A percentile compares a stretch with the other conserved stretches of the same genome.
Evolutionary conservation across 2,888 invertebrate genomes (phyloP).

Genomic region (Entomobrya multifasciata): DNA sequence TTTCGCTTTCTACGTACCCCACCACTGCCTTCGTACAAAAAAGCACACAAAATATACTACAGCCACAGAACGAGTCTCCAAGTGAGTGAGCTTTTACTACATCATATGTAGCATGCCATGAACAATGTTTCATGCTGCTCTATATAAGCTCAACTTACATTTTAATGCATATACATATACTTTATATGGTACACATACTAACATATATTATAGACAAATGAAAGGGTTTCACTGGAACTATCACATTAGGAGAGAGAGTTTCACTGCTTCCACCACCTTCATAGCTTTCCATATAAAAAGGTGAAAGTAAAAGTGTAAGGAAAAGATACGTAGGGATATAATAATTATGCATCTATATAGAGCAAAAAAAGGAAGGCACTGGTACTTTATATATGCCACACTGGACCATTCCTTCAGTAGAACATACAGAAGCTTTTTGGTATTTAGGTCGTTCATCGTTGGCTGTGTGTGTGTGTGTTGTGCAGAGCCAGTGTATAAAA

Average conservation of each 20-base stretch:
- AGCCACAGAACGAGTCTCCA: slow-evolving; percentile 19
- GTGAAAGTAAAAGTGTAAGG: too few relatives aligned
- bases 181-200: background rate
- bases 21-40: background rate
- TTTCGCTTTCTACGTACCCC: background rate
- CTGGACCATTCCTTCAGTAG: slow-evolving; percentile 8
- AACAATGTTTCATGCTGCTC: slow-evolving; percentile 19
- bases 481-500: background rate
- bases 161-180: background rate
- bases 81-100: slow-evolving; percentile 57
- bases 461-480: too few relatives aligned
- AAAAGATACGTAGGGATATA: too few relatives aligned
- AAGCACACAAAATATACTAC: slow-evolving; percentile 46
- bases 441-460: slow-evolving; percentile 59
- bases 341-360: background rate
- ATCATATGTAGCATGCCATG: slow-evolving; percentile 45
- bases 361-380: background rate
- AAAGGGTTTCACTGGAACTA: background rate
- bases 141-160: background rate
- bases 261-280: background rate
- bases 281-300: too few relatives aligned
- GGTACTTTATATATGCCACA: slow-evolving; percentile 4
- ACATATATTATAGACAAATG: background rate
- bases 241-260: background rate
- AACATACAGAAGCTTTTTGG: slow-evolving; percentile 33